Evolutionary conservation across 2,888 invertebrate genomes (phyloP), one percentile per base, ranked within the genome.

Genomic region (Penaeus monodon): DNA sequence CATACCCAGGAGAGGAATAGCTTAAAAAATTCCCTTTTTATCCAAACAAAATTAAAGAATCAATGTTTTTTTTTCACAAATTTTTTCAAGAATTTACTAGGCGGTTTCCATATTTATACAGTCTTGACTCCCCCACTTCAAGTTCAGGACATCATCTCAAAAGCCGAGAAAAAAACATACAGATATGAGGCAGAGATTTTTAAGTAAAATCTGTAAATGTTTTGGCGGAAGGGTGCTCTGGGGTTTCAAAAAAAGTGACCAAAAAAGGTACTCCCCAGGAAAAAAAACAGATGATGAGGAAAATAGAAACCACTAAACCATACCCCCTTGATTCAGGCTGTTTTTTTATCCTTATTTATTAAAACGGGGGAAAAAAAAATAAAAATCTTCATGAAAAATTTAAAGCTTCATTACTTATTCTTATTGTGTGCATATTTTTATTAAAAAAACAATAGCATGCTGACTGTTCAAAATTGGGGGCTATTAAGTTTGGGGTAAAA

Each of bases 91-190:
- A 57, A 57, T 57, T 4, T 12, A n/a, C 17, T 17, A 57, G 14
- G 10, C 57, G 57, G 57, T 57, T 57, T 57, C 57, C 17, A 57
- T 12, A 14, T 3, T 27, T 64, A 78, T 22, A 63, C 12, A 29
- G 8, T 22, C n/a, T 57, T 29, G n/a, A 14, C 91, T 66, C 90
- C 99, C 95, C 99, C 99, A 99, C 92, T 96, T 95, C 89, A 99
- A 94, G 93, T 99, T 97, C 86, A 99, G 93, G 0, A 99, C 98
- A 93, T 99, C 99, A 93, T 99, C 99, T 65, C 99, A 99, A 93
- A 99, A 99, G 4, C 99, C 99, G 91, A 99, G 94, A n/a, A 68
- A 99, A 94, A 89, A 99, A 94, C 97, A 99, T 99, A 92, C 99
- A 99, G 92, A 99, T 91, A 99, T 99, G 98, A 99, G 81, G 94